A percentile compares a stretch with the other conserved stretches of the same genome.
Conservation (phyloP, 2,797 vertebrate genomes). For the Cetoscarus ocellatus region DNA sequence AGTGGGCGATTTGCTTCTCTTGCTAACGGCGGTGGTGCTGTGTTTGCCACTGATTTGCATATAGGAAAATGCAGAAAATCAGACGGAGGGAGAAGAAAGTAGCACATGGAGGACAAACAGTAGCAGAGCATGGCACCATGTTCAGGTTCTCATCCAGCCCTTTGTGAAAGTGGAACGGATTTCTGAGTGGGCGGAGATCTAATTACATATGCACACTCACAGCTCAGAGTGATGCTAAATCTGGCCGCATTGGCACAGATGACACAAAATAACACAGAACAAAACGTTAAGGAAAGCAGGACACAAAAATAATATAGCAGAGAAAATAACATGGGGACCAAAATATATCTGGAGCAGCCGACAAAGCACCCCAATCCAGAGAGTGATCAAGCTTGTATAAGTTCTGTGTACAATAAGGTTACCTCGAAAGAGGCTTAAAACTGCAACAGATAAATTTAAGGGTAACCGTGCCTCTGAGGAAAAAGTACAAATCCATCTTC, state of each 20-base stretch:
- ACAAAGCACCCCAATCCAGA: constrained; percentile 31
- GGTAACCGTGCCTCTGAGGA: constrained; percentile 5
- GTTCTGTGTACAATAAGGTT: constrained; percentile 25
- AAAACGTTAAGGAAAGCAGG: constrained; percentile 76
- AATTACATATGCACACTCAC: constrained; percentile 88
- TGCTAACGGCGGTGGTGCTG: constrained; percentile 64
- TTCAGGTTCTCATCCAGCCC: constrained; percentile 79
- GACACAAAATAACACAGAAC: constrained; percentile 81
- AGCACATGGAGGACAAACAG: constrained; percentile 71
- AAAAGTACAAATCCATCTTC: constrained; percentile 26
- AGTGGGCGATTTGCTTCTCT: constrained; percentile 79
- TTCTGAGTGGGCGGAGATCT: constrained; percentile 88
- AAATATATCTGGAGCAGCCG: constrained; percentile 56
- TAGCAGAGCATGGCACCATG: constrained; percentile 58
- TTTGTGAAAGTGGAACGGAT: constrained; percentile 87
- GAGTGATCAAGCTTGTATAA: constrained; percentile 33
- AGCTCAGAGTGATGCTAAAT: constrained; percentile 87
- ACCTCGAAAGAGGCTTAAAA: constrained; percentile 42
- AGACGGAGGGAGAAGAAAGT: constrained; percentile 49
- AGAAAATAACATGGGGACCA: constrained; percentile 60
- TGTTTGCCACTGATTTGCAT: constrained; percentile 69
- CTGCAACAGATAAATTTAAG: constrained; percentile 21
- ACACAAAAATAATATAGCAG: constrained; percentile 66
- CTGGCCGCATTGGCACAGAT: constrained; percentile 82
- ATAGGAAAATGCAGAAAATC: constrained; percentile 67